Conservation (phyloP, 2,888 invertebrate species). For the Catonia carolina region DNA sequence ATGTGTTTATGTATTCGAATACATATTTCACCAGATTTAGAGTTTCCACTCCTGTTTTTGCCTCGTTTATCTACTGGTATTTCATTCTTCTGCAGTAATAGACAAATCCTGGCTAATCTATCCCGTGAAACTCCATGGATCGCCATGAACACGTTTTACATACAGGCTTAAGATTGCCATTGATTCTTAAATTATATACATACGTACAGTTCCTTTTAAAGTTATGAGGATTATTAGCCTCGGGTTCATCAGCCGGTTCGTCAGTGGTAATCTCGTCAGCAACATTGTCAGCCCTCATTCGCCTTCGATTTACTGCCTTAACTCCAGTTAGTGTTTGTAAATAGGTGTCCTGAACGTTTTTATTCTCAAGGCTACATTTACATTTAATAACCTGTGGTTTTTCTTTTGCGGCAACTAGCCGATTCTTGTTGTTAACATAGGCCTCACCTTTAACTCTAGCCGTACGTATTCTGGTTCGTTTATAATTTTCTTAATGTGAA, state of each 20-base stretch:
- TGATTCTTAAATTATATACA: constrained; percentile 21
- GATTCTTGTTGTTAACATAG: not conserved
- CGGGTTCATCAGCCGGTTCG: too few species aligned
- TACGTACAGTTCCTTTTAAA: constrained; percentile 9
- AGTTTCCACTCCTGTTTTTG: constrained; percentile 27
- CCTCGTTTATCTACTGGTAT: constrained; percentile 28
- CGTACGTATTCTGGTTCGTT: not conserved
- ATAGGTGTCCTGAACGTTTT: constrained; percentile 14
- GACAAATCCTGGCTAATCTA: constrained; percentile 22
- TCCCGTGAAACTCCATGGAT: constrained; percentile 22
- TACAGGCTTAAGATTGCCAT: constrained; percentile 16
- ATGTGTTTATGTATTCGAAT: constrained; percentile 16
- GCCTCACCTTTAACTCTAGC: constrained; percentile 1
- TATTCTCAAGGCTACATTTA: constrained; percentile 3
- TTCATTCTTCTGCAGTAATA: constrained; percentile 20
- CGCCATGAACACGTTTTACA: constrained; percentile 20
- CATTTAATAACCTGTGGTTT: constrained; percentile 1
- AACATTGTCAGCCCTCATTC: not conserved
- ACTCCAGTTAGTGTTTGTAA: constrained; percentile 16
- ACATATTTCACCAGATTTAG: constrained; percentile 23
- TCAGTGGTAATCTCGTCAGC: too few species aligned
- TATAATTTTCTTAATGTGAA: constrained; percentile 21
- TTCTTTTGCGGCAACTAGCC: not conserved
- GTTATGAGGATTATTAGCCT: not conserved
- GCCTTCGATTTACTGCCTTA: constrained; percentile 10